Percentiles rank a stretch among this genome's conserved stretches.
Conservation (phyloP, 2,888 invertebrate species). For the Ormyrus labotus region DNA sequence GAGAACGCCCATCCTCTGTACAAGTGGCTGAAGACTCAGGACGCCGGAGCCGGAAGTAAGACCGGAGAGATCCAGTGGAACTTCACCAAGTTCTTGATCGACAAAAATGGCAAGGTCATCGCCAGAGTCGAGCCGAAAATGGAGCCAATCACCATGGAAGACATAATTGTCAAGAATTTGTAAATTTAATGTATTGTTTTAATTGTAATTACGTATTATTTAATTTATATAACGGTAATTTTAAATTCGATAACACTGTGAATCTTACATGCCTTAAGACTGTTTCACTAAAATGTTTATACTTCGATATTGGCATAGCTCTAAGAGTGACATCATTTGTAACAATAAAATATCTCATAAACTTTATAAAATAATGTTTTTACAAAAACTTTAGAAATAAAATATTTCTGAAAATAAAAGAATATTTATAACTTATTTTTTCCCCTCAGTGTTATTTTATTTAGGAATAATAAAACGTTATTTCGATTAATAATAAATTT, state of each 20-base stretch:
- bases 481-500: conserved; percentile 33
- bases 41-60: conserved; percentile 74
- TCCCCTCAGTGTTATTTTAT: background rate
- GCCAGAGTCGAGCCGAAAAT: conserved; percentile 80
- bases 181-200: conserved; percentile 29
- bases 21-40: conserved; percentile 73
- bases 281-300: conserved; percentile 25
- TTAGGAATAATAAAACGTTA: background rate
- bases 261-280: conserved; percentile 26
- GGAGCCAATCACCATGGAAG: conserved; percentile 76
- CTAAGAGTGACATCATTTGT: conserved; percentile 17
- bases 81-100: conserved; percentile 88
- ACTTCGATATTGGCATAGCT: conserved; percentile 24
- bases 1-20: conserved; percentile 75
- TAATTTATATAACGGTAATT: conserved; percentile 17
- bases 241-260: conserved; percentile 6
- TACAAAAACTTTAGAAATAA: background rate
- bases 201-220: background rate
- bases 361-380: conserved; percentile 38
- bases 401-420: conserved; percentile 1
- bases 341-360: conserved; percentile 27
- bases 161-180: conserved; percentile 74
- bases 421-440: background rate
- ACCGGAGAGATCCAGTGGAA: conserved; percentile 89
- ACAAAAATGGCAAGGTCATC: conserved; percentile 82